These are phyloP conservation scores for Neotragus pygmaeus DNA, from an alignment of 2,113 vertebrate species.

Conservation along the genomic window DNA sequence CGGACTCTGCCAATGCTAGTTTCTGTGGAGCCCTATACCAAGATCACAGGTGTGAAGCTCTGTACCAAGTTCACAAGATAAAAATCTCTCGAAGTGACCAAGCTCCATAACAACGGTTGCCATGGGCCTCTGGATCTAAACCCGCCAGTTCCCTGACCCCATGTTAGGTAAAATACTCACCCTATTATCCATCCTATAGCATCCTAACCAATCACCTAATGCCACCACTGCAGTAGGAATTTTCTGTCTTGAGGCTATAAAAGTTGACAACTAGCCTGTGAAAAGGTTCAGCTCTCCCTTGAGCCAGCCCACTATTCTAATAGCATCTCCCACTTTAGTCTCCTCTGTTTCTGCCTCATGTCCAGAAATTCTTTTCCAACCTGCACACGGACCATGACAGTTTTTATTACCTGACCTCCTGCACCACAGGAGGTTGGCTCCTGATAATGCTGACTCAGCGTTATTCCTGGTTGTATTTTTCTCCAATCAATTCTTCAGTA, in stretches of 20 bases:
- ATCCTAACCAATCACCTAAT: neutral
- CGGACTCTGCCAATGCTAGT: neutral
- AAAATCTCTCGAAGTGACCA: neutral
- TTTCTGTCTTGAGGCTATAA: neutral
- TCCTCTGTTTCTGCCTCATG: neutral
- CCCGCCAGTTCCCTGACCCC: neutral
- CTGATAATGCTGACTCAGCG: neutral
- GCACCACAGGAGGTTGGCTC: accelerated
- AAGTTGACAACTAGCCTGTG: neutral
- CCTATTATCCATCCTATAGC: neutral
- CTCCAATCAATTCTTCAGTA: neutral
- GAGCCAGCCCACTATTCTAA: neutral
- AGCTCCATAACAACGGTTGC: neutral
- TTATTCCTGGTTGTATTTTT: neutral
- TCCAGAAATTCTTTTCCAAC: neutral
- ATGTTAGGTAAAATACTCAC: neutral
- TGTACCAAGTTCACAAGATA: neutral
- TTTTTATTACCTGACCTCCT: neutral
- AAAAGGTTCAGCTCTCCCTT: neutral
- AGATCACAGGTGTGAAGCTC: neutral
- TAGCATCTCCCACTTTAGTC: neutral
- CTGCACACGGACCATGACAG: neutral
- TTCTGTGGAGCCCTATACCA: neutral
- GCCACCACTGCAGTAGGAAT: neutral
- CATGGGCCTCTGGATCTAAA: neutral